These are phyloP conservation scores for Neotragus pygmaeus DNA, from an alignment of 2,113 vertebrate species.

Conservation along the genomic window DNA sequence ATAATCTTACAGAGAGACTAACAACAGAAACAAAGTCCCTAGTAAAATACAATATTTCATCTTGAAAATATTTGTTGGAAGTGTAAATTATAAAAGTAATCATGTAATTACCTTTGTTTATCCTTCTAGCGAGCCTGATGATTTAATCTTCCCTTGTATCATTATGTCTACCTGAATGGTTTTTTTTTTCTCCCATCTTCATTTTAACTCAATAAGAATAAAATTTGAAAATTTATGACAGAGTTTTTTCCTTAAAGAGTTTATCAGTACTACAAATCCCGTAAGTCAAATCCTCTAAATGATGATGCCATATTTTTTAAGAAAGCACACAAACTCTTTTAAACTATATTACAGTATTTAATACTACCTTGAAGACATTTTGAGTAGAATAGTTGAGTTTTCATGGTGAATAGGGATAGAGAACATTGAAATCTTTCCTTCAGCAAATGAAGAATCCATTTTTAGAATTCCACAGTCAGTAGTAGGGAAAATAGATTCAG, in stretches of 20 bases:
- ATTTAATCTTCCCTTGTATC: constrained; percentile 91
- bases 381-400: not conserved
- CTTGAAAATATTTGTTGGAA: not conserved
- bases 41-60: not conserved
- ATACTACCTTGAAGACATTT: not conserved
- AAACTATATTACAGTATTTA: not conserved
- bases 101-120: constrained; percentile 81
- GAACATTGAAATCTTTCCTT: not conserved
- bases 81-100: not conserved
- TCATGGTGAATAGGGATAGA: not conserved
- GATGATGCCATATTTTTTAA: constrained; percentile 87
- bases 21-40: not conserved
- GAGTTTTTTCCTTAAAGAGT: constrained; percentile 90
- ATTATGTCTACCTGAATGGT: constrained; percentile 91
- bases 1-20: not conserved
- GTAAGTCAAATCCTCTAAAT: constrained; percentile 89
- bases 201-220: constrained; percentile 89
- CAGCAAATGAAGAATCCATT: not conserved
- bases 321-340: not conserved
- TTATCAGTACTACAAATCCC: constrained; percentile 91
- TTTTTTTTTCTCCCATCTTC: constrained; percentile 83
- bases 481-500: not conserved
- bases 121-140: constrained; percentile 90
- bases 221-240: constrained; percentile 91
- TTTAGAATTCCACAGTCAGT: not conserved